Base-by-base conservation (phyloP, 2,888 invertebrate species). In the Chouioia cunea region DNA sequence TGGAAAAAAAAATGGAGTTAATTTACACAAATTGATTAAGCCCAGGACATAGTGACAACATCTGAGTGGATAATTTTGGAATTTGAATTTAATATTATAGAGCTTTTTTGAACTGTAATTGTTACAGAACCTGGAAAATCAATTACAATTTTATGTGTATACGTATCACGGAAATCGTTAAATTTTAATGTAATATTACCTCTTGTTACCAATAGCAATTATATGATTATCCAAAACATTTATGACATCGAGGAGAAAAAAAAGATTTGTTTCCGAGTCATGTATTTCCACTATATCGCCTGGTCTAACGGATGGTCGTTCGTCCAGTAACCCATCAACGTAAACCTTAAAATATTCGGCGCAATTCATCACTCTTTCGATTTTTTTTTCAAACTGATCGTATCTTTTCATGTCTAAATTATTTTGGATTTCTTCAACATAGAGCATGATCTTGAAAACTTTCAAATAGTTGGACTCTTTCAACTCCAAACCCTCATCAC, bases 41-140 rank as follows among this genome's bases (percentile, higher is more conserved):
- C 54, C 27, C 52, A 78, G 57, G 1, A 76, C 75, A 65, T 74
- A 76, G 60, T 78, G 76, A 62, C 65, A 64, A 16, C 77, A 77
- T 52, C 74, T 52, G 20, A 75, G 47, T 10, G 75, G 16, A 63
- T 77, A 77, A 67, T 76, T 73, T 15, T 67, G 18, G 48, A 52
- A 62, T 20, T 59, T 50, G 57, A 77, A 78, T 54, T 57, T 75
- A 0, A 78, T 57, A 36, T 73, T 48, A 54, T 78, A 77, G 1
- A 36, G 14, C 4, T 64, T 64, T 4, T 57, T 44, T 22, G 22
- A 1, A 3, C 16, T 16, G 20, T 57, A 65, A 12, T 22, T 2
- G n/a, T 47, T 1, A 47, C 22, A 52, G 68, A 65, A 59, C 44
- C 67, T 70, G 50, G 16, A 67, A 66, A 52, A 53, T 16, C 12